Evolutionary conservation across 2,113 vertebrate species (phyloP).

Genomic region (Paramisgurnus dabryanus): DNA sequence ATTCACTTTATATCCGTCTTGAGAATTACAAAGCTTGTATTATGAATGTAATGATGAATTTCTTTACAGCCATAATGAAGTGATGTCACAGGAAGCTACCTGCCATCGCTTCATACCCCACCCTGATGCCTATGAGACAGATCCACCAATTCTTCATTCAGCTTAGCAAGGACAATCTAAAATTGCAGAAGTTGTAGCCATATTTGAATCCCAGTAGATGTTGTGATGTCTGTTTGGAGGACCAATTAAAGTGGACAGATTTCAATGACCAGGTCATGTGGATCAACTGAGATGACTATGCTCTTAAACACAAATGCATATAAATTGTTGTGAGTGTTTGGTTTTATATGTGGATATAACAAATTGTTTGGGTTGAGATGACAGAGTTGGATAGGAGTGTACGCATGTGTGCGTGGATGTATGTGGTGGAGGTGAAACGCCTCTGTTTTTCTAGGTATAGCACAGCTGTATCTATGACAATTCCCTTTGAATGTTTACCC

Average conservation of each 20-base stretch:
- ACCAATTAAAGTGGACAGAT: background rate
- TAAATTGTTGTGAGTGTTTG: background rate
- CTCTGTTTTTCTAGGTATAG: conserved; percentile 29
- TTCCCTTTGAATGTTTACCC: conserved; percentile 38
- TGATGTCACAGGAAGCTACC: conserved; percentile 6
- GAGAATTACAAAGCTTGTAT: conserved; percentile 11
- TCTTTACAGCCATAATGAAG: conserved; percentile 24
- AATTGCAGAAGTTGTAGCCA: conserved; percentile 35
- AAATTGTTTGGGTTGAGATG: background rate
- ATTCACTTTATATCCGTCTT: background rate
- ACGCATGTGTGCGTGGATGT: conserved; percentile 13
- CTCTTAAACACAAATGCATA: conserved; percentile 11
- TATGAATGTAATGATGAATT: conserved; percentile 16
- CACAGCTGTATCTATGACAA: conserved; percentile 19
- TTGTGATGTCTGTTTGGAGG: background rate
- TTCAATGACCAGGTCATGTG: conserved; percentile 5
- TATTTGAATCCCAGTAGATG: conserved; percentile 18
- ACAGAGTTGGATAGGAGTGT: background rate
- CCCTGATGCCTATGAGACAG: conserved; percentile 17
- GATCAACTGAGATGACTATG: conserved; percentile 12
- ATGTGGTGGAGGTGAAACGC: conserved; percentile 9
- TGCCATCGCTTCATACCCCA: conserved; percentile 25
- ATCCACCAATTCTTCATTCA: conserved; percentile 8
- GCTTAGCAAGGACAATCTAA: conserved; percentile 35
- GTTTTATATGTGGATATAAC: background rate